These are phyloP conservation scores for Mesaphorura yosii DNA, from an alignment of 1,140 invertebrate species.

Conservation along the genomic window DNA sequence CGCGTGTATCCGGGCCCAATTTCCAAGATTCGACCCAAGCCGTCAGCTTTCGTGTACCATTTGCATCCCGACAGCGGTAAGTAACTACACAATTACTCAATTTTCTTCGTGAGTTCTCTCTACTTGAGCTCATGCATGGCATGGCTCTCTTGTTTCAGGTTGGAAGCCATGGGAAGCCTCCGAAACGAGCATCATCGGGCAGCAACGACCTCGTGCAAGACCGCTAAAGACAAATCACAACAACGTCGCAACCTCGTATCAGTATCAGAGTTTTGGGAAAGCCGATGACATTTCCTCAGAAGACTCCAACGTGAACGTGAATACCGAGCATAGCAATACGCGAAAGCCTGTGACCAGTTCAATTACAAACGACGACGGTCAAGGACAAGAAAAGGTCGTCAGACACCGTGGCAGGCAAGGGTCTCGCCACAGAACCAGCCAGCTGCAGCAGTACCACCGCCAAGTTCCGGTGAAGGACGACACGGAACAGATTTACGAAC, in stretches of 20 bases:
- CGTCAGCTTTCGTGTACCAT: slow-evolving; percentile 23
- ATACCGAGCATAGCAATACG: not conserved
- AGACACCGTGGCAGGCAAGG: too few relatives aligned
- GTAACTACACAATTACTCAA: too few relatives aligned
- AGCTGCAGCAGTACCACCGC: too few relatives aligned
- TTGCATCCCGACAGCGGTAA: slow-evolving; percentile 18
- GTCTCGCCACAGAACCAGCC: too few relatives aligned
- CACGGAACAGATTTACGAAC: not conserved
- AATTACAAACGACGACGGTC: not conserved
- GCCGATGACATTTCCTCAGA: too few relatives aligned
- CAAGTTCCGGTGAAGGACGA: too few relatives aligned
- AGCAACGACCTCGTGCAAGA: not conserved
- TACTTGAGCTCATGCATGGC: too few relatives aligned
- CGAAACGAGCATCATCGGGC: too few relatives aligned
- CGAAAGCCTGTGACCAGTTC: not conserved
- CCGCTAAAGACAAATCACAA: not conserved
- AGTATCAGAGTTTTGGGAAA: not conserved
- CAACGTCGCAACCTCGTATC: not conserved
- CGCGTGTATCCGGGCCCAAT: not conserved
- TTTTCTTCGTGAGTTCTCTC: too few relatives aligned
- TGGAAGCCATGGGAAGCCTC: too few relatives aligned
- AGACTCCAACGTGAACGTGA: too few relatives aligned
- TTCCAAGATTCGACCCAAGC: not conserved
- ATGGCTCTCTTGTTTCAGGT: too few relatives aligned
- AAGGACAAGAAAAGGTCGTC: not conserved